A percentile compares a stretch with the other conserved stretches of the same genome.
phyloP scores from a whole-genome alignment of 2,888 invertebrate genomes.

The Cosmopolites sordidus region DNA sequence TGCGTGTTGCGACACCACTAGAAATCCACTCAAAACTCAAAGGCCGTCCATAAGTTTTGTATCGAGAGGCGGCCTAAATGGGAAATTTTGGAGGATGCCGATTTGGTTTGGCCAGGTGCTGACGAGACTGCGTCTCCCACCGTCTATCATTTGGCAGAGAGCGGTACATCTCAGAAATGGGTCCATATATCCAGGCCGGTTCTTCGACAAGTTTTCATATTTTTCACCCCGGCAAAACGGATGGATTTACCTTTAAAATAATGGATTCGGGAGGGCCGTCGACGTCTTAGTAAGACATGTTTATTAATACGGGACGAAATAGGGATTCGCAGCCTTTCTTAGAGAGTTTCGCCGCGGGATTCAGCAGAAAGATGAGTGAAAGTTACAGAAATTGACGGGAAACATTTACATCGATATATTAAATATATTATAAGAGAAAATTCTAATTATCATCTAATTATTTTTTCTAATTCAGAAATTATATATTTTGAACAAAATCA shows the following conservation, averaged over 20 bases:
- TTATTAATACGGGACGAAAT: neutral
- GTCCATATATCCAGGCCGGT: slow-evolving; percentile 31
- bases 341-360: too few species aligned
- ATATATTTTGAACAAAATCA: too few species aligned
- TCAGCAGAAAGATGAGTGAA: too few species aligned
- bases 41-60: slow-evolving; percentile 11
- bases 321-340: too few species aligned
- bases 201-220: slow-evolving; percentile 38
- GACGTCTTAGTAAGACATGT: neutral
- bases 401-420: too few species aligned
- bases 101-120: slow-evolving; percentile 34
- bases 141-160: slow-evolving; percentile 43
- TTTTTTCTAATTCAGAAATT: too few species aligned
- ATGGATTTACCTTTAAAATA: slow-evolving; percentile 24
- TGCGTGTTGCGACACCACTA: slow-evolving; percentile 7
- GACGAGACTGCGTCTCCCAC: slow-evolving; percentile 41
- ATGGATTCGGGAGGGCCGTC: slow-evolving; percentile 11
- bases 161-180: slow-evolving; percentile 41
- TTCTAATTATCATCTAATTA: too few species aligned
- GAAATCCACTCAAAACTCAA: slow-evolving; percentile 5
- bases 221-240: slow-evolving; percentile 17
- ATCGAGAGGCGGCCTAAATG: slow-evolving; percentile 10
- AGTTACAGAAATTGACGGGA: too few species aligned
- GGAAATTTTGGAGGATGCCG: slow-evolving; percentile 6
- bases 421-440: too few species aligned